phyloP scores from a whole-genome alignment of 2,797 vertebrate genomes.

The Sciurus vulgaris region DNA sequence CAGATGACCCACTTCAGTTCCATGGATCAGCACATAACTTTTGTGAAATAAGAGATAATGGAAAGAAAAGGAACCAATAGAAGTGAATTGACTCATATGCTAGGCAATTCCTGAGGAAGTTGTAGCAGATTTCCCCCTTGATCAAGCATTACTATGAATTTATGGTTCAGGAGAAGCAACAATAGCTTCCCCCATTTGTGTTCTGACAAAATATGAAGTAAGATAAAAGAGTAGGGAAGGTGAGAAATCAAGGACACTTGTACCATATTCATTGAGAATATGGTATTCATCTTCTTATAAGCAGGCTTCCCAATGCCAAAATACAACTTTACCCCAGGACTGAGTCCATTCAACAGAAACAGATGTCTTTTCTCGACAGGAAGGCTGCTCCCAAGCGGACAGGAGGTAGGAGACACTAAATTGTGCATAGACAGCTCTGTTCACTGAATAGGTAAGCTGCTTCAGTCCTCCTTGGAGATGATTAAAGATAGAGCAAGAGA shows the following conservation, averaged over 20 bases:
- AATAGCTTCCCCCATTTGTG: neutral
- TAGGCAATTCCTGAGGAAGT: neutral
- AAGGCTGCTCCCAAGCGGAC: neutral
- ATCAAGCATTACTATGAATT: neutral
- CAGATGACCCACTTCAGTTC: neutral
- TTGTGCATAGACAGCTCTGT: neutral
- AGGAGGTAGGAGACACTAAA: no score
- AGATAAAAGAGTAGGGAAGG: neutral
- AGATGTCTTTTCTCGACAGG: neutral
- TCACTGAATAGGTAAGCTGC: neutral
- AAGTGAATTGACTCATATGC: neutral
- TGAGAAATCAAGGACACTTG: neutral
- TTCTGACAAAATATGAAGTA: constrained; percentile 27
- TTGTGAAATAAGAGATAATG: neutral
- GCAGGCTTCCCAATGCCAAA: neutral
- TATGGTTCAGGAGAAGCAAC: neutral
- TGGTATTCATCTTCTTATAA: neutral
- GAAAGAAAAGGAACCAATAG: neutral
- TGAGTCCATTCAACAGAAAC: neutral
- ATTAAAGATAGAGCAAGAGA: neutral
- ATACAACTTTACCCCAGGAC: neutral
- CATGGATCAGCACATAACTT: neutral
- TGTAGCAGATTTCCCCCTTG: neutral
- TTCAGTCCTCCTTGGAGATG: neutral
- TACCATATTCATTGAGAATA: neutral